Evolutionary conservation across 1,140 invertebrate species (phyloP).

Genomic region (Campoletis sonorensis): DNA sequence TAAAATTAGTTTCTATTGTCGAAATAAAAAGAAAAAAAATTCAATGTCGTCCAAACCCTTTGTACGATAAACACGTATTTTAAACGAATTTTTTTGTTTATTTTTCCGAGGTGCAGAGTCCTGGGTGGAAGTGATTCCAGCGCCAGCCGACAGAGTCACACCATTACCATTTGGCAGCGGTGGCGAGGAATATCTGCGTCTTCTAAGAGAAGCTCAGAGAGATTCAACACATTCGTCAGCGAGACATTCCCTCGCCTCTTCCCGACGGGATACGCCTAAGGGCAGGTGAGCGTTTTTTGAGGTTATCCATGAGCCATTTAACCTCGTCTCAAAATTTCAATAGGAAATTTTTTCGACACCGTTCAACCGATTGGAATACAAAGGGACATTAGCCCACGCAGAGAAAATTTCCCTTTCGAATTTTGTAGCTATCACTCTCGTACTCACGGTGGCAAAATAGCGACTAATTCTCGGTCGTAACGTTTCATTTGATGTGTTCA

Average conservation of each 20-base stretch:
- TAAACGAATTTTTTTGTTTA: conserved; percentile 55
- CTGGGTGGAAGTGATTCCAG: conserved; percentile 87
- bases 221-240: conserved; percentile 92
- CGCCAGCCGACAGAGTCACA: conserved; percentile 81
- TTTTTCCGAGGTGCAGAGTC: conserved; percentile 81
- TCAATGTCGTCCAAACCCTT: not conserved
- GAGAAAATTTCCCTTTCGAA: too few species aligned
- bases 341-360: too few species aligned
- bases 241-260: conserved; percentile 87
- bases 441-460: too few species aligned
- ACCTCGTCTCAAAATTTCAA: too few species aligned
- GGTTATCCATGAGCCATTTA: too few species aligned
- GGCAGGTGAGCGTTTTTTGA: conserved; percentile 72
- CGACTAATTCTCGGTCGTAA: too few species aligned
- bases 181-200: conserved; percentile 87
- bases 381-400: too few species aligned
- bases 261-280: conserved; percentile 81
- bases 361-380: too few species aligned
- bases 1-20: not conserved
- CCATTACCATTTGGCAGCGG: conserved; percentile 80
- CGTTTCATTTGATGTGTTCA: too few species aligned
- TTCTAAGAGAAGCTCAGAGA: conserved; percentile 89
- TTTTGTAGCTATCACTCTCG: too few species aligned
- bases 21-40: not conserved
- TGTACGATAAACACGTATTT: conserved; percentile 18